phyloP scores from a whole-genome alignment of 2,113 vertebrate genomes.

The Hydrochoerus hydrochaeris region DNA sequence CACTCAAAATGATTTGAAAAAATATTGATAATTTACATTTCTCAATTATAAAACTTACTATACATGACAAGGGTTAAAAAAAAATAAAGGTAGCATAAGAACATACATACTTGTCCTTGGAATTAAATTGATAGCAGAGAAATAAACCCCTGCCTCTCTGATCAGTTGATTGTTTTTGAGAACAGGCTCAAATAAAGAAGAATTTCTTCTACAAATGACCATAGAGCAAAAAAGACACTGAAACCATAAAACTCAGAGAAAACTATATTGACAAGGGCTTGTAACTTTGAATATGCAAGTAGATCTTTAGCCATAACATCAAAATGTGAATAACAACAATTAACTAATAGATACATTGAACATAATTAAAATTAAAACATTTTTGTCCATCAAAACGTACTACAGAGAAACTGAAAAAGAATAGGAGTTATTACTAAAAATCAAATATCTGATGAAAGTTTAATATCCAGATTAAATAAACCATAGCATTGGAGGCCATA shows the following conservation, averaged over 20 bases:
- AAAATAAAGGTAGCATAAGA: not conserved
- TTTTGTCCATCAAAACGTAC: not conserved
- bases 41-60: not conserved
- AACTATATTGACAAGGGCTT: not conserved
- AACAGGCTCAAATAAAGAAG: not conserved
- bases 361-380: not conserved
- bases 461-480: not conserved
- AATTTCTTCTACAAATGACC: not conserved
- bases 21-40: not conserved
- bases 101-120: not conserved
- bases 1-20: not conserved
- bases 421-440: not conserved
- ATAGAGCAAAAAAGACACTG: not conserved
- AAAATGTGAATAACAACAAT: not conserved
- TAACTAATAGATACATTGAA: too few species aligned
- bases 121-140: not conserved
- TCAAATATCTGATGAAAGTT: not conserved
- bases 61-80: not conserved
- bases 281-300: not conserved
- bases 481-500: not conserved
- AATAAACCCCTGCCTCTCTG: not conserved
- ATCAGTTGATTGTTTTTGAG: not conserved
- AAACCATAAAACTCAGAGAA: not conserved
- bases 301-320: not conserved
- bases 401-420: not conserved